These are phyloP conservation scores for Thalassoma bifasciatum DNA, from an alignment of 2,113 vertebrate species.

Conservation along the genomic window DNA sequence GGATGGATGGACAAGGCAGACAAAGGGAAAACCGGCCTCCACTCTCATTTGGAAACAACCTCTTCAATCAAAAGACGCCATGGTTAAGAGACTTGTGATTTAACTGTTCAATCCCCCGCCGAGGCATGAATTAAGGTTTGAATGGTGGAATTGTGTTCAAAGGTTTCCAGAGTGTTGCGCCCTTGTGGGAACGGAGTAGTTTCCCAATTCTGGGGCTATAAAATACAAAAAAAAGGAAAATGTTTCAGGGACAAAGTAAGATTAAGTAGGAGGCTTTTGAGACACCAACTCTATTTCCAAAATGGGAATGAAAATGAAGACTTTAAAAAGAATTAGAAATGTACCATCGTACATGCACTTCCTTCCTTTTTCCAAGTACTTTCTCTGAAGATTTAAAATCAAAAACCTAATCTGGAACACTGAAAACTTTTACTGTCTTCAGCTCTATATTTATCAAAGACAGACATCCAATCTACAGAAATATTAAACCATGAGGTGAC, in stretches of 20 bases:
- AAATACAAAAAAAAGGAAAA: constrained; percentile 19
- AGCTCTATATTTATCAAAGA: too few species aligned
- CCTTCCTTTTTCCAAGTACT: too few species aligned
- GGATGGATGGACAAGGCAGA: constrained; percentile 74
- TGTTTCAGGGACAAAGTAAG: constrained; percentile 37
- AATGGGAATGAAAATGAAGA: constrained; percentile 9
- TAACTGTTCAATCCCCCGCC: constrained; percentile 57
- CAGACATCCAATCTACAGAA: too few species aligned
- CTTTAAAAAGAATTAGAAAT: background rate
- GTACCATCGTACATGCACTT: background rate
- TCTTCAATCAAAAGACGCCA: constrained; percentile 63
- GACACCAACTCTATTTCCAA: constrained; percentile 18
- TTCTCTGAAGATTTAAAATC: background rate
- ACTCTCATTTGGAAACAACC: constrained; percentile 69
- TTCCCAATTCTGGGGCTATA: constrained; percentile 36
- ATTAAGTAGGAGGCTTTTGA: constrained; percentile 13
- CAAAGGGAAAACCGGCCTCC: constrained; percentile 63
- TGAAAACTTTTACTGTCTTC: too few species aligned
- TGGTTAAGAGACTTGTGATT: constrained; percentile 68
- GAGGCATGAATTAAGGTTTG: constrained; percentile 51
- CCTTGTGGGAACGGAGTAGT: constrained; percentile 42
- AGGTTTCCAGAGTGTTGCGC: constrained; percentile 41
- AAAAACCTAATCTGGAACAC: background rate
- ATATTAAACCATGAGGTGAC: too few species aligned
- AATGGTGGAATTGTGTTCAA: constrained; percentile 56